These are phyloP conservation scores for Enteromius viviparus DNA, from an alignment of 2,797 vertebrate genomes.

Conservation along the genomic window DNA sequence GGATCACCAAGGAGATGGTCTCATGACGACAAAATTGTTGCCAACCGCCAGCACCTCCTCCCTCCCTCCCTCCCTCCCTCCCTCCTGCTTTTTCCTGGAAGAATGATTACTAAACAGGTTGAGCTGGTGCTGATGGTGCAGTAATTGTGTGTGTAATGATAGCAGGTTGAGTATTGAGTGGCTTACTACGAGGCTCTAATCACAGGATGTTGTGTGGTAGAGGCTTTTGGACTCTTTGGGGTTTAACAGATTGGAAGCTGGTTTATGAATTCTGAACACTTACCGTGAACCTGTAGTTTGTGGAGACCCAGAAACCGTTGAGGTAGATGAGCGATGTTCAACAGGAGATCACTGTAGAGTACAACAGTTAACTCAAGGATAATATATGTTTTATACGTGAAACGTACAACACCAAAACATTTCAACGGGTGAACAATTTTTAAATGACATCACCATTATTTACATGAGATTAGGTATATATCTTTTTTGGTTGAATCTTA, in stretches of 20 bases:
- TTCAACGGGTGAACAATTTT: not conserved
- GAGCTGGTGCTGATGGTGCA: conserved; percentile 71
- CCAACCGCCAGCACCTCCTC: conserved; percentile 60
- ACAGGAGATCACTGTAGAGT: not conserved
- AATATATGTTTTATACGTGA: not conserved
- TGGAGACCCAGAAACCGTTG: not conserved
- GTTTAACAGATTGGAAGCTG: conserved; percentile 59
- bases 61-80: conserved; percentile 56
- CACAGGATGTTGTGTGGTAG: conserved; percentile 65
- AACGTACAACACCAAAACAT: not conserved
- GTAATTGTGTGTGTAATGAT: conserved; percentile 75
- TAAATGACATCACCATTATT: not conserved
- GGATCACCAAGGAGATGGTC: conserved; percentile 71
- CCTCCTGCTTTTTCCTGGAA: conserved; percentile 68
- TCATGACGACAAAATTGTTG: conserved; percentile 67
- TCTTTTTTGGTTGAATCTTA: not conserved
- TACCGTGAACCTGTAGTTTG: conserved; percentile 26
- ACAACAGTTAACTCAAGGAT: not conserved
- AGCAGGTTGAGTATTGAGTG: conserved; percentile 63
- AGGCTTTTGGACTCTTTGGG: conserved; percentile 65
- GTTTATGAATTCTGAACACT: conserved; percentile 56
- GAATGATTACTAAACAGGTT: conserved; percentile 79
- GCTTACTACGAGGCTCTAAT: conserved; percentile 65
- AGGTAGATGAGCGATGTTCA: not conserved
- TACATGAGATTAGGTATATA: not conserved